Base-by-base conservation (phyloP, 2,888 invertebrate species). In the Ferrisia virgata region DNA sequence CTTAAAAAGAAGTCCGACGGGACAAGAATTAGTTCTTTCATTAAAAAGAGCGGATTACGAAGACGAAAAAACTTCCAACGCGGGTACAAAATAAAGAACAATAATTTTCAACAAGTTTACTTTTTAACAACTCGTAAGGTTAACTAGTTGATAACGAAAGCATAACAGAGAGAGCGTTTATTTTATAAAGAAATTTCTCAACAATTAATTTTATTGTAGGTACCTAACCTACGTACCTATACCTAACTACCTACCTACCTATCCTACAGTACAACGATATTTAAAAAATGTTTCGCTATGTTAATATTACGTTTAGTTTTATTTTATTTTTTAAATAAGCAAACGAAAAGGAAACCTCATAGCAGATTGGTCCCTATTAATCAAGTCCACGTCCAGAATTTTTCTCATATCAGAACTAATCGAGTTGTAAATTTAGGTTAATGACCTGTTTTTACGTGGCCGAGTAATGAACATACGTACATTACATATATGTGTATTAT, bases 51-150 rank as follows among this genome's bases (percentile, higher is more conserved):
- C 64, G 64, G 64, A 64, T 64, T 13, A 1, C 28, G 28, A 64
- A 64, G 64, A 22, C 18, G 53, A 28, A 64, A 64, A 31, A 64
- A 64, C 64, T 64, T 64, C 64, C 13, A n/a, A 28, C 64, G 11
- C 64, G 28, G 64, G 64, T 28, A 28, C 13, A 64, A 64, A 64
- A 28, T 64, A 64, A 64, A 64, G 64, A 64, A 64, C 64, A 64
- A 64, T 64, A 64, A 64, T 64, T 64, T 64, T 64, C 64, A 64
- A 64, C 64, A 64, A 64, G 64, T 64, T 31, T 40, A 64, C 64
- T 64, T 64, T 64, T 64, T 64, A 64, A 64, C 64, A 15, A 64
- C 31, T 64, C 25, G 13, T 28, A 64, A 64, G 64, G 64, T 64
- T 64, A 28, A 64, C 64, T 64, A 64, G 64, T 64, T 64, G 64